phyloP scores from a whole-genome alignment of 2,113 vertebrate species.

The Otis tarda region DNA sequence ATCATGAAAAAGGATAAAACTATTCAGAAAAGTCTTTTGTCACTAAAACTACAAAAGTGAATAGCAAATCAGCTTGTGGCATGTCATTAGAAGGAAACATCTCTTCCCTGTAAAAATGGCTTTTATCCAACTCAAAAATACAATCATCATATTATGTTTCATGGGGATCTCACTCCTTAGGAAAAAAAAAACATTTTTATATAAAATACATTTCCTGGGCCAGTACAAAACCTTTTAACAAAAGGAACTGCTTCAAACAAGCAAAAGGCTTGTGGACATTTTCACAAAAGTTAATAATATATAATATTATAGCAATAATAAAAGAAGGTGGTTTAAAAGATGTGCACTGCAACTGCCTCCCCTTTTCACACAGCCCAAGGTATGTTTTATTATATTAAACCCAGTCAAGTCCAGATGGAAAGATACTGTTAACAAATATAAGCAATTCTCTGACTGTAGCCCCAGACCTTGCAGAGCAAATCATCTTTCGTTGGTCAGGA shows the following conservation, averaged over 20 bases:
- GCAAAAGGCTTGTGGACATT: neutral
- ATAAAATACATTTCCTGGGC: neutral
- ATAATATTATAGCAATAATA: neutral
- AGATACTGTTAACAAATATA: neutral
- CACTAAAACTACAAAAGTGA: neutral
- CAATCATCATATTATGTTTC: neutral
- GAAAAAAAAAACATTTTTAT: neutral
- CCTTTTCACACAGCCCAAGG: neutral
- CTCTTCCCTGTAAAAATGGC: neutral
- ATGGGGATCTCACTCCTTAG: neutral
- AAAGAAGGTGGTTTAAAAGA: neutral
- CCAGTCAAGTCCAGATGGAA: neutral
- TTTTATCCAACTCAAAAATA: neutral
- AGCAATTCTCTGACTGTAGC: neutral
- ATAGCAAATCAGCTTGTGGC: neutral
- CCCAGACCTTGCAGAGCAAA: neutral
- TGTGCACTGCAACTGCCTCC: neutral
- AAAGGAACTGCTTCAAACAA: neutral
- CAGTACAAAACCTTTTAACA: neutral
- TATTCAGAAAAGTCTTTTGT: neutral
- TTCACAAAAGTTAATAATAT: neutral
- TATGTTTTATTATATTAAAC: neutral
- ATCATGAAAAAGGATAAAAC: neutral
- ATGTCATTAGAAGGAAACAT: neutral
- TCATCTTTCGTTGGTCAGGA: neutral